These are phyloP conservation scores for Hydrocynus forskahlii DNA, from an alignment of 2,797 vertebrate species.

Conservation along the genomic window DNA sequence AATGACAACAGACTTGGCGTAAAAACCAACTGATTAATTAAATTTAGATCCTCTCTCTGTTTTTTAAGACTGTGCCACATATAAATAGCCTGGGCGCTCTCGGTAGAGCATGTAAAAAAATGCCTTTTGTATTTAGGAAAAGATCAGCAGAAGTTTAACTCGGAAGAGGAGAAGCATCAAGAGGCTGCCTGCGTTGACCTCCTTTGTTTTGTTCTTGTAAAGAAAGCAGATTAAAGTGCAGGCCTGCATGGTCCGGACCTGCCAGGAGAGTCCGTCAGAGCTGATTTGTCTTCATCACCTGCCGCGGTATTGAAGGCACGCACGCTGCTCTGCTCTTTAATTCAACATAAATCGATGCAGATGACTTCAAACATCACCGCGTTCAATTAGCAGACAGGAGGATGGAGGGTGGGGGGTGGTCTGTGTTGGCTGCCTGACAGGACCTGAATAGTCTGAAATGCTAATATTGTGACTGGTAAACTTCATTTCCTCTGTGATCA, in stretches of 20 bases:
- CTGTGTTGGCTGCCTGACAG: too few relatives aligned
- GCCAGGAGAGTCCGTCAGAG: not conserved
- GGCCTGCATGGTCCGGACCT: not conserved
- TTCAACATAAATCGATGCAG: conserved; percentile 42
- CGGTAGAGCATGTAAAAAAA: not conserved
- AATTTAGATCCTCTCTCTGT: conserved; percentile 33
- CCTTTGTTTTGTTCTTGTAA: not conserved
- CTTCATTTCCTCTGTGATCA: too few relatives aligned
- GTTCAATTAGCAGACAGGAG: conserved; percentile 29
- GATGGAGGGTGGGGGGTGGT: not conserved
- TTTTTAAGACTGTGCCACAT: not conserved
- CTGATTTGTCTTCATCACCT: conserved; percentile 3
- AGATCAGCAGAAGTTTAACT: conserved; percentile 3
- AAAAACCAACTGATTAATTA: conserved; percentile 39
- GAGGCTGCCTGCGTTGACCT: not conserved
- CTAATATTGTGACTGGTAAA: not conserved
- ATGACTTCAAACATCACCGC: conserved; percentile 29
- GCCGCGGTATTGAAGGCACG: conserved; percentile 6
- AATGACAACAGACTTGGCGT: conserved; percentile 36
- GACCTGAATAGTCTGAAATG: not conserved
- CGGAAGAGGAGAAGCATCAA: not conserved
- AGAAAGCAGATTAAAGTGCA: not conserved
- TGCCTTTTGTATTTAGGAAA: conserved; percentile 14
- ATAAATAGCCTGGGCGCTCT: conserved; percentile 1
- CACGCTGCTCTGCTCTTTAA: conserved; percentile 20